Conservation (phyloP, 2,888 invertebrate species). For the Watsonalla binaria region DNA sequence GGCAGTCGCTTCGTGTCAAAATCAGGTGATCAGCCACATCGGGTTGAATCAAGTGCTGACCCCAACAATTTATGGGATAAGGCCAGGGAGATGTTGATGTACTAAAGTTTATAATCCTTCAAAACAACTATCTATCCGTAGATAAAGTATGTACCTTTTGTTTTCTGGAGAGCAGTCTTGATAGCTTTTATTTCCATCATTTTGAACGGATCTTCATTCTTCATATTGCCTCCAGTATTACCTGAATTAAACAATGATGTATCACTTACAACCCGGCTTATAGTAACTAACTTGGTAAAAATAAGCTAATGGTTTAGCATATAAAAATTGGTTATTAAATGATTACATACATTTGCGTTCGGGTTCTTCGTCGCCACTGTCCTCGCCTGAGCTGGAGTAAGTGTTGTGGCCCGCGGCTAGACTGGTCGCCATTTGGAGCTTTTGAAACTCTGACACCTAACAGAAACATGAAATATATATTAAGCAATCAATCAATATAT, state of each 20-base stretch:
- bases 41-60: no score
- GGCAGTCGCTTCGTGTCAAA: no score
- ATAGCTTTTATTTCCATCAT: constrained; percentile 73
- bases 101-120: neutral
- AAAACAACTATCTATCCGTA: constrained; percentile 1
- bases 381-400: constrained; percentile 68
- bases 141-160: constrained; percentile 48
- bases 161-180: constrained; percentile 69
- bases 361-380: constrained; percentile 63
- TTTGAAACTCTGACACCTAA: constrained; percentile 72
- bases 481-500: no score
- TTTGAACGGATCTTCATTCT: constrained; percentile 71
- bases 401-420: constrained; percentile 55
- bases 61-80: no score
- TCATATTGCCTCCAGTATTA: constrained; percentile 58
- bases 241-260: constrained; percentile 30
- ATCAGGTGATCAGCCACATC: no score
- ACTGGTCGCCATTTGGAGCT: constrained; percentile 63
- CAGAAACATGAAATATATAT: no score
- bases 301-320: no score
- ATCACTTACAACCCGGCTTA: neutral
- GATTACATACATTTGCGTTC: constrained; percentile 51
- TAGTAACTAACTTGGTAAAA: no score
- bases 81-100: neutral
- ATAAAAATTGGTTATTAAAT: no score